phyloP scores from a whole-genome alignment of 2,113 vertebrate genomes.

The Percopsis transmontana region DNA sequence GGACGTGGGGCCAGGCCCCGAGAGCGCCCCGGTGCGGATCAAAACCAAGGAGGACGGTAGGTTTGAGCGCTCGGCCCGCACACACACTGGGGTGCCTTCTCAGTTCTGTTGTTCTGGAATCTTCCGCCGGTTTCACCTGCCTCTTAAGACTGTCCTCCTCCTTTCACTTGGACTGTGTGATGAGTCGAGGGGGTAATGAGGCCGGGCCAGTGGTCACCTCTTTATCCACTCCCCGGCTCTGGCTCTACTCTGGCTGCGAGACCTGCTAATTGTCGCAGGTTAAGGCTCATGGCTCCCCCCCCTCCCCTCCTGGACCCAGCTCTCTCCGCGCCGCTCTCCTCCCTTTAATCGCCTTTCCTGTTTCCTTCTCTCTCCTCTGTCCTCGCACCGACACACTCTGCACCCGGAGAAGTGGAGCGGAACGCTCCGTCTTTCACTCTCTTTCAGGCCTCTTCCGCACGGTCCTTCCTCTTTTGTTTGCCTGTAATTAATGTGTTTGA shows the following conservation, averaged over 20 bases:
- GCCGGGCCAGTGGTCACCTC: constrained; percentile 15
- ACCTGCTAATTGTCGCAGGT: constrained; percentile 32
- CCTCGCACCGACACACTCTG: background rate
- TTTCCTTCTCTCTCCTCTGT: constrained; percentile 2
- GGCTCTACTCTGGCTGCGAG: constrained; percentile 20
- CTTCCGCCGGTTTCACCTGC: constrained; percentile 7
- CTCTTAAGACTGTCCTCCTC: background rate
- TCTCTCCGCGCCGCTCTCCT: constrained; percentile 29
- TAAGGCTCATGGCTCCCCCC: constrained; percentile 24
- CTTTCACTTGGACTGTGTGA: constrained; percentile 24
- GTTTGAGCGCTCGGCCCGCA: constrained; percentile 54
- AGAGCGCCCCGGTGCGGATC: constrained; percentile 88
- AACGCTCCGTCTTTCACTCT: constrained; percentile 11
- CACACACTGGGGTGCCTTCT: background rate
- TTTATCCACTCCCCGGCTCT: constrained; percentile 20
- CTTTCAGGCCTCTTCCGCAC: constrained; percentile 14
- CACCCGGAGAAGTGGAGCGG: constrained; percentile 36
- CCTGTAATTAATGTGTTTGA: constrained; percentile 75
- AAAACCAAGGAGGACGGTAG: constrained; percentile 97
- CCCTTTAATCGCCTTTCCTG: background rate
- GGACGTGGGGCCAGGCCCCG: constrained; percentile 93
- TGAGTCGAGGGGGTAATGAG: constrained; percentile 47
- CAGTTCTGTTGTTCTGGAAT: constrained; percentile 9
- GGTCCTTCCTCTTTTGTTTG: constrained; percentile 50
- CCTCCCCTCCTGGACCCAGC: constrained; percentile 1